phyloP scores from a whole-genome alignment of 1,140 invertebrate genomes.

The Drosophila bifasciata region DNA sequence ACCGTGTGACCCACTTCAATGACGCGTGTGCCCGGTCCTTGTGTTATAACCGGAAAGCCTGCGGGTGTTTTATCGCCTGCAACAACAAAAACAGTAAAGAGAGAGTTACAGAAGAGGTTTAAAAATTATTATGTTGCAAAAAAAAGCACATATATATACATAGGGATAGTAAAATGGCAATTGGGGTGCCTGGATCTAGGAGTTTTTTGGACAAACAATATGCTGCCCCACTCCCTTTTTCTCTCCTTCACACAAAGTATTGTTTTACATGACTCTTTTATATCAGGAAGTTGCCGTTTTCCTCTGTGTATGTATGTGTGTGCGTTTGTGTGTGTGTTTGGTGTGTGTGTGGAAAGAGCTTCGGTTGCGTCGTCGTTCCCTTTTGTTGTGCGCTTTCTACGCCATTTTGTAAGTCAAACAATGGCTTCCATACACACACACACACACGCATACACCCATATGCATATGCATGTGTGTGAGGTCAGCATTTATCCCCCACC shows the following conservation, averaged over 20 bases:
- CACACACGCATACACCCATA: slow-evolving; percentile 18
- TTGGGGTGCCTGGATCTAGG: slow-evolving; percentile 9
- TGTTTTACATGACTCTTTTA: slow-evolving; percentile 80
- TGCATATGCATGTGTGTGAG: slow-evolving; percentile 39
- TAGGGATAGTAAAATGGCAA: slow-evolving; percentile 18
- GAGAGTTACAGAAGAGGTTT: slow-evolving; percentile 56
- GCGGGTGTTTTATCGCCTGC: slow-evolving; percentile 93
- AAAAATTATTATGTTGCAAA: slow-evolving; percentile 73
- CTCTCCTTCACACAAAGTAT: slow-evolving; percentile 56
- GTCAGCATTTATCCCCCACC: slow-evolving; percentile 54
- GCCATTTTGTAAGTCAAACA: slow-evolving; percentile 81
- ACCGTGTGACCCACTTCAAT: slow-evolving; percentile 98
- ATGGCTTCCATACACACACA: slow-evolving; percentile 51
- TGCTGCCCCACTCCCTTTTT: slow-evolving; percentile 30
- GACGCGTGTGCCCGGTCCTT: slow-evolving; percentile 91
- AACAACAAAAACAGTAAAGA: slow-evolving; percentile 20
- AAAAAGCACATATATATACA: slow-evolving; percentile 22
- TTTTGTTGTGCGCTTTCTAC: slow-evolving; percentile 72
- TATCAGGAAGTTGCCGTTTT: slow-evolving; percentile 76
- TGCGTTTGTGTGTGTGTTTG: too few species aligned
- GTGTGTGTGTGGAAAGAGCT: slow-evolving; percentile 43
- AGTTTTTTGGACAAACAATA: slow-evolving; percentile 74
- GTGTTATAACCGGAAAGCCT: slow-evolving; percentile 95
- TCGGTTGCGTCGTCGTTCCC: slow-evolving; percentile 53
- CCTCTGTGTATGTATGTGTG: slow-evolving; percentile 15